A percentile compares a stretch with the other conserved stretches of the same genome.
Evolutionary conservation across 2,888 invertebrate genomes (phyloP).

Genomic region (Agrilus mali): DNA sequence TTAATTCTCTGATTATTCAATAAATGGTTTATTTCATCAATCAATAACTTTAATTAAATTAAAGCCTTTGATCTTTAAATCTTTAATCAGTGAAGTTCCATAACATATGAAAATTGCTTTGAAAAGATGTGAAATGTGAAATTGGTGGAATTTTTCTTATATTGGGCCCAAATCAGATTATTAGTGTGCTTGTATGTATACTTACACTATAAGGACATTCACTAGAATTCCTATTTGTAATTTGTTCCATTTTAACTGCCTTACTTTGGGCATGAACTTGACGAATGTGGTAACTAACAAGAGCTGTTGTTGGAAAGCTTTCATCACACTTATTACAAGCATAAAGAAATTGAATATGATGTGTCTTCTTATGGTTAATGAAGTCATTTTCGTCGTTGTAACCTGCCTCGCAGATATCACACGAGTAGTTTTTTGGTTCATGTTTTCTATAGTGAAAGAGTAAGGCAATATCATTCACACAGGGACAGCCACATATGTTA

Average conservation of each 20-base stretch:
- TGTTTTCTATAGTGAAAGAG: constrained; percentile 15
- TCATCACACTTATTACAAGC: constrained; percentile 29
- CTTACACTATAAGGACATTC: too few relatives aligned
- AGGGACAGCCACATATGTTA: constrained; percentile 14
- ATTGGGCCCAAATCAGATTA: too few relatives aligned
- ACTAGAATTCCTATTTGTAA: too few relatives aligned
- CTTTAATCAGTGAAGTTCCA: too few relatives aligned
- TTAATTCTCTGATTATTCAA: too few relatives aligned
- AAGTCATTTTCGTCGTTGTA: constrained; percentile 18
- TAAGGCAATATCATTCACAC: constrained; percentile 13
- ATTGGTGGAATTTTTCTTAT: too few relatives aligned
- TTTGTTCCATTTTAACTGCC: background rate
- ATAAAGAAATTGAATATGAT: constrained; percentile 20
- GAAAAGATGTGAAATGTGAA: too few relatives aligned
- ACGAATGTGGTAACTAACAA: constrained; percentile 23
- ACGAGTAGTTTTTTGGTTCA: constrained; percentile 14
- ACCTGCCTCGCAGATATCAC: constrained; percentile 13
- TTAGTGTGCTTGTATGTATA: too few relatives aligned
- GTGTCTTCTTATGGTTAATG: constrained; percentile 18
- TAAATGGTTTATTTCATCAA: too few relatives aligned
- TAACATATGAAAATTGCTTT: too few relatives aligned
- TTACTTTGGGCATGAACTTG: constrained; percentile 18
- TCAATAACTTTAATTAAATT: too few relatives aligned
- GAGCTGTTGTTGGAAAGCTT: constrained; percentile 24
- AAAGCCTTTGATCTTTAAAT: too few relatives aligned